Percentiles rank a stretch among this genome's conserved stretches.
phyloP scores from a whole-genome alignment of 2,113 vertebrate species.

The Butastur rufipennis region DNA sequence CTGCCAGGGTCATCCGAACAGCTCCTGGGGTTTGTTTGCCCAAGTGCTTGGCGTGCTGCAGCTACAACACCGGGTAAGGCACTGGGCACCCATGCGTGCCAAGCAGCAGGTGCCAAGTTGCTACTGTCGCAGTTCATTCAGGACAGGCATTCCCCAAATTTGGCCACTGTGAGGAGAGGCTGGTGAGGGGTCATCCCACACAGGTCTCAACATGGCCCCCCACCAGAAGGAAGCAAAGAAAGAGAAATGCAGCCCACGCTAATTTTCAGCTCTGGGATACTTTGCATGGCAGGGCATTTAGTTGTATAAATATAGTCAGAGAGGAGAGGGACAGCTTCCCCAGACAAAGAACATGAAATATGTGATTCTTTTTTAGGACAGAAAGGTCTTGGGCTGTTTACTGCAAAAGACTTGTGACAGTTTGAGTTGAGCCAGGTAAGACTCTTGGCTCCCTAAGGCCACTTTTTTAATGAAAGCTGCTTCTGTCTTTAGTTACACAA shows the following conservation, averaged over 20 bases:
- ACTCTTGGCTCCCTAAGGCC: neutral
- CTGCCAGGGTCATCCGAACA: neutral
- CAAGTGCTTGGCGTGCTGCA: neutral
- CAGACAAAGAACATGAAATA: neutral
- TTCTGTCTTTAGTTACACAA: neutral
- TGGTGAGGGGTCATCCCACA: neutral
- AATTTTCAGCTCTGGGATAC: neutral
- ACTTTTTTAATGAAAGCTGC: neutral
- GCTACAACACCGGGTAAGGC: neutral
- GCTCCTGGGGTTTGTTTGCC: neutral
- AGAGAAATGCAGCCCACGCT: neutral
- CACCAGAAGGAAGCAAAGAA: neutral
- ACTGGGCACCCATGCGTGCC: neutral
- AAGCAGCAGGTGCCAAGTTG: slow-evolving; percentile 7
- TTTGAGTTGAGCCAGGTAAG: slow-evolving; percentile 14
- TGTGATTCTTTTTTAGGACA: neutral
- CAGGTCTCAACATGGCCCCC: accelerated
- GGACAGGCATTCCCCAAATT: slow-evolving; percentile 16
- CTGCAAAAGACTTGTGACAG: neutral
- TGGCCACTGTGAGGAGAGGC: neutral
- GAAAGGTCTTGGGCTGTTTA: neutral
- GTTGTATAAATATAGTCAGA: neutral
- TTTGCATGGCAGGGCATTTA: neutral
- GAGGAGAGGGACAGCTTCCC: neutral
- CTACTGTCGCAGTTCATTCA: neutral